Percentiles rank a stretch among this genome's conserved stretches.
phyloP scores from a whole-genome alignment of 2,888 invertebrate species.

The Acleris emargana region DNA sequence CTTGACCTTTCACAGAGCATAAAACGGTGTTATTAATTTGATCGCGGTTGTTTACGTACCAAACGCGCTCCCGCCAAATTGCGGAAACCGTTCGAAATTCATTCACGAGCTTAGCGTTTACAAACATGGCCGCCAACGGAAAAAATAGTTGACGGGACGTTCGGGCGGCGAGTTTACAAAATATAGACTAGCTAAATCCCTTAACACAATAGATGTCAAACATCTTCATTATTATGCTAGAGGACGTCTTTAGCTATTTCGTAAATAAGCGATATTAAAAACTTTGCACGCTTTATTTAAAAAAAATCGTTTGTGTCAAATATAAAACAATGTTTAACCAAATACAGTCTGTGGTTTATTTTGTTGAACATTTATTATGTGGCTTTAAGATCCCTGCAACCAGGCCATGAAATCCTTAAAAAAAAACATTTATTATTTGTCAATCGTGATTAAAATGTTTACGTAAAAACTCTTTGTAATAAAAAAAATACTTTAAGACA shows the following conservation, averaged over 20 bases:
- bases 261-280: slow-evolving; percentile 17
- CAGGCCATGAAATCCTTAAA: too few relatives aligned
- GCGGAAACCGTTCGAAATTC: slow-evolving; percentile 78
- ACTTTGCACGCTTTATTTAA: too few relatives aligned
- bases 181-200: slow-evolving; percentile 68
- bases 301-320: too few relatives aligned
- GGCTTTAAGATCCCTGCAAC: too few relatives aligned
- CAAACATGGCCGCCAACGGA: slow-evolving; percentile 76
- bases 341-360: too few relatives aligned
- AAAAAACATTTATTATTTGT: too few relatives aligned
- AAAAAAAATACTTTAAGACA: too few relatives aligned
- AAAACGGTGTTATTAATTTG: neutral
- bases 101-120: slow-evolving; percentile 75
- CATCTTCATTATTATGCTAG: slow-evolving; percentile 42
- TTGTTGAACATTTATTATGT: too few relatives aligned
- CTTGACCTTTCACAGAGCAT: neutral
- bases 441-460: too few relatives aligned
- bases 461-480: too few relatives aligned
- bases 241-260: slow-evolving; percentile 35
- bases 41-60: slow-evolving; percentile 38
- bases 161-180: slow-evolving; percentile 72
- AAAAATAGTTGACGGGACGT: slow-evolving; percentile 81
- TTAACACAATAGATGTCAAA: slow-evolving; percentile 53
- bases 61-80: slow-evolving; percentile 64
- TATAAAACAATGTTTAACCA: too few relatives aligned